phyloP scores from a whole-genome alignment of 2,113 vertebrate species.

The Bungarus multicinctus region DNA sequence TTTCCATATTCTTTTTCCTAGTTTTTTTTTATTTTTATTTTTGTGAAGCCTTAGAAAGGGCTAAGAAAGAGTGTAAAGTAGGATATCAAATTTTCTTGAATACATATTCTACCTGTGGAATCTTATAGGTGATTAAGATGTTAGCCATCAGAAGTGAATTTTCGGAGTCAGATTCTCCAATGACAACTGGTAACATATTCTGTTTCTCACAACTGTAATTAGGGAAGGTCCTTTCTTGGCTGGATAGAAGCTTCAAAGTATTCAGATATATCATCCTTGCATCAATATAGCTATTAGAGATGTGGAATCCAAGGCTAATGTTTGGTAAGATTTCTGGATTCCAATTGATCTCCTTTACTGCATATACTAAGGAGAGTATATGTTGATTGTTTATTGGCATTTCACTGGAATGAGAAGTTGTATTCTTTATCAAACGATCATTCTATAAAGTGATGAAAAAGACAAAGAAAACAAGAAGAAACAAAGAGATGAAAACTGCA shows the following conservation, averaged over 20 bases:
- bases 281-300: background rate
- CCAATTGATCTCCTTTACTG: background rate
- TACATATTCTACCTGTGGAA: background rate
- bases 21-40: background rate
- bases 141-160: background rate
- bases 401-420: background rate
- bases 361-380: background rate
- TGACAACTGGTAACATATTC: background rate
- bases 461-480: background rate
- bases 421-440: background rate
- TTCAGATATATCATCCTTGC: background rate
- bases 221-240: background rate
- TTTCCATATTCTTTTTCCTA: background rate
- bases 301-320: background rate
- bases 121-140: background rate
- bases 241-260: background rate
- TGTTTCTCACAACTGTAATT: background rate
- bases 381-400: background rate
- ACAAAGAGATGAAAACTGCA: background rate
- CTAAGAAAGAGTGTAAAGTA: background rate
- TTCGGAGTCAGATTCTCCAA: background rate
- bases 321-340: background rate
- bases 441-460: background rate
- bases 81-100: background rate
- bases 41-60: background rate